These are phyloP conservation scores for Leptonema lineaticorne DNA, from an alignment of 1,140 invertebrate species.

Conservation along the genomic window DNA sequence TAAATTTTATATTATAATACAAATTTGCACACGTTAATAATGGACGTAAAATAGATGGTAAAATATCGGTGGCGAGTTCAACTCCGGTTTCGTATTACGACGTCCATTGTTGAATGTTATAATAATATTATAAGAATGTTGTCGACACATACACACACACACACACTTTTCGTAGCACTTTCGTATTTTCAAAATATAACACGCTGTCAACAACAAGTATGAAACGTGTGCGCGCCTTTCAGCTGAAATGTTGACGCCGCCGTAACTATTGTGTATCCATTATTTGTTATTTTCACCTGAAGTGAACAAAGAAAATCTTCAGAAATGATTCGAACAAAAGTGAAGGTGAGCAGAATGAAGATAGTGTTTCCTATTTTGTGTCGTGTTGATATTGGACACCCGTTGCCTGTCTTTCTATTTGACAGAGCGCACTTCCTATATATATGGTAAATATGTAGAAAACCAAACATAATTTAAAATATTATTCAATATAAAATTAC, in stretches of 20 bases:
- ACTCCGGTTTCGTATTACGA: too few relatives aligned
- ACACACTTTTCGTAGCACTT: too few relatives aligned
- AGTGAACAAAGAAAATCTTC: background rate
- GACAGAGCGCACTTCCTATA: background rate
- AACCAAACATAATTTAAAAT: too few relatives aligned
- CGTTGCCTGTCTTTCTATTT: slow-evolving; percentile 1
- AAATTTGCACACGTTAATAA: too few relatives aligned
- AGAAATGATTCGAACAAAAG: slow-evolving; percentile 12
- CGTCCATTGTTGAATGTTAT: too few relatives aligned
- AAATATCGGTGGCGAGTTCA: too few relatives aligned
- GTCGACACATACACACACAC: too few relatives aligned
- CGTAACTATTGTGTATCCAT: slow-evolving; percentile 16
- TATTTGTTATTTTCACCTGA: slow-evolving; percentile 14
- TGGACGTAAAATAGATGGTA: too few relatives aligned
- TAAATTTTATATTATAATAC: too few relatives aligned
- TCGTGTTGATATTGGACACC: background rate
- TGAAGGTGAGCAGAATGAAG: background rate
- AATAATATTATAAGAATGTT: too few relatives aligned
- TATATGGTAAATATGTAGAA: background rate
- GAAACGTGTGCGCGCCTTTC: background rate
- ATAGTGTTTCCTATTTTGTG: slow-evolving; percentile 2
- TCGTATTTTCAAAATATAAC: background rate
- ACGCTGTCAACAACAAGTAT: too few relatives aligned
- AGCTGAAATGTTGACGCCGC: background rate
- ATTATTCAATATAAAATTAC: too few relatives aligned